These are phyloP conservation scores for Arctia plantaginis DNA, from an alignment of 2,888 invertebrate species.

Conservation along the genomic window DNA sequence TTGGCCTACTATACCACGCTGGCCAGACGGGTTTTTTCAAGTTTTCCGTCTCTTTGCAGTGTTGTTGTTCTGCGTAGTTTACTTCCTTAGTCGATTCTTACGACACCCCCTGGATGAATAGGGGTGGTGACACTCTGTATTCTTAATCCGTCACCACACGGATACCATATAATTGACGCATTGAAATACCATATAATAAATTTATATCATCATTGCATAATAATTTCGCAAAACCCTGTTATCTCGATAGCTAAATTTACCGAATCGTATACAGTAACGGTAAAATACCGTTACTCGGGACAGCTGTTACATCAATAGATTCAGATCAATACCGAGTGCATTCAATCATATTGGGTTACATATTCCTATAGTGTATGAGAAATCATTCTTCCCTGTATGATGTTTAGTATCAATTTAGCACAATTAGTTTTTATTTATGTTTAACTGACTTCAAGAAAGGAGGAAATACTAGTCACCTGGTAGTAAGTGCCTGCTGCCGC, in stretches of 20 bases:
- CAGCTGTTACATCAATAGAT: slow-evolving; percentile 43
- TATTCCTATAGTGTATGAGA: slow-evolving; percentile 25
- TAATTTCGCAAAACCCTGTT: slow-evolving; percentile 12
- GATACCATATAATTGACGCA: background rate
- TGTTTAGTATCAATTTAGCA: background rate
- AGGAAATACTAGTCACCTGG: too few relatives aligned
- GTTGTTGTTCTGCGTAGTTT: too few relatives aligned
- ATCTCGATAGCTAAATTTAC: slow-evolving; percentile 33
- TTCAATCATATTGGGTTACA: slow-evolving; percentile 44
- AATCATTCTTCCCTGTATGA: background rate
- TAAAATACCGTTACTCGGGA: slow-evolving; percentile 42
- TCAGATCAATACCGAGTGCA: slow-evolving; percentile 30
- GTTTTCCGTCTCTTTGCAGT: too few relatives aligned
- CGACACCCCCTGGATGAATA: too few relatives aligned
- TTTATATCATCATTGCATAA: background rate
- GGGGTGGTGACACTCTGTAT: too few relatives aligned
- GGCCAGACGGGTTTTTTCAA: too few relatives aligned
- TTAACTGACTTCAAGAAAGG: too few relatives aligned
- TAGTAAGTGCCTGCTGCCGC: too few relatives aligned
- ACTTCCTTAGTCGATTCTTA: too few relatives aligned
- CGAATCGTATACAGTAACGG: slow-evolving; percentile 39
- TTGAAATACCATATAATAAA: background rate
- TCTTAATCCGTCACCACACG: too few relatives aligned
- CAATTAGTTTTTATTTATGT: background rate
- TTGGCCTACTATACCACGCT: too few relatives aligned